Conservation (phyloP, 2,113 vertebrate genomes). For the Salvelinus sp. region DNA sequence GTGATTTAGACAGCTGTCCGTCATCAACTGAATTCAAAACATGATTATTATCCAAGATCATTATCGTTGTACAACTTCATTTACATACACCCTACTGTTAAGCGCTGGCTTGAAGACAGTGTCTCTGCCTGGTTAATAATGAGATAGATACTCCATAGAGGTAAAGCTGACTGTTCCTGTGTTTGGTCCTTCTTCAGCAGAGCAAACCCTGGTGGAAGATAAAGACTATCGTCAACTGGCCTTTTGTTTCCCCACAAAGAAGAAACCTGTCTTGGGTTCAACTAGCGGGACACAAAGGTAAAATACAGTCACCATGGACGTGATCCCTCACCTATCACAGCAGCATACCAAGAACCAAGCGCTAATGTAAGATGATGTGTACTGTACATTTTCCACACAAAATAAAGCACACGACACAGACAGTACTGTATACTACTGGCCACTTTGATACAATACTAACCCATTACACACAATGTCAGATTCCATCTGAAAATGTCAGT, state of each 20-base stretch:
- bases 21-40: no score
- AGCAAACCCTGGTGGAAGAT: conserved; percentile 90
- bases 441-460: no score
- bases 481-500: no score
- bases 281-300: conserved; percentile 94
- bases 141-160: neutral
- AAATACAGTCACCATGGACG: conserved; percentile 10
- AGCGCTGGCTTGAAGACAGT: no score
- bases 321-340: neutral
- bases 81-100: no score
- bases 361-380: neutral
- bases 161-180: neutral
- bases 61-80: no score
- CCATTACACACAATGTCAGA: no score
- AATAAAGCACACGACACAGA: neutral
- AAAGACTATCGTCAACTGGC: conserved; percentile 91
- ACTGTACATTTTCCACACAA: neutral
- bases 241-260: conserved; percentile 86
- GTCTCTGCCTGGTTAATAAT: no score
- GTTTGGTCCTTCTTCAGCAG: conserved; percentile 59
- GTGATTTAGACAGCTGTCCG: no score
- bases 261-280: conserved; percentile 93
- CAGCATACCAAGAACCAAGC: neutral
- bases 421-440: no score
- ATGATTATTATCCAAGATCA: no score